phyloP scores from a whole-genome alignment of 2,888 invertebrate genomes.

The Eupithecia subfuscata region DNA sequence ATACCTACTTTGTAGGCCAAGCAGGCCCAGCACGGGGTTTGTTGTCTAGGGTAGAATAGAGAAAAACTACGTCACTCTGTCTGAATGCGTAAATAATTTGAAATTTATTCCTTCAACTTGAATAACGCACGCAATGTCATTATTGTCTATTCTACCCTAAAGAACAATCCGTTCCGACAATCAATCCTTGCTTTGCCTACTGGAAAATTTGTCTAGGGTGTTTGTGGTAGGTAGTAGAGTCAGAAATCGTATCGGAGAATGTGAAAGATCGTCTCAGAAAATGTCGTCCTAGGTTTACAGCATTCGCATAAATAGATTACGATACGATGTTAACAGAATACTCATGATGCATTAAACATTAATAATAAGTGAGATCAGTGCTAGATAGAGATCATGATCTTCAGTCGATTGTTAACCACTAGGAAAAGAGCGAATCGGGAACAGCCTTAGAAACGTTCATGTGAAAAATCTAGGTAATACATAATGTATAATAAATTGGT shows the following conservation, averaged over 20 bases:
- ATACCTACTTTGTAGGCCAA: not conserved
- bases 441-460: conserved; percentile 31
- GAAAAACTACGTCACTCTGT: too few relatives aligned
- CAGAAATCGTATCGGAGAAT: conserved; percentile 7
- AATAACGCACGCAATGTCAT: too few relatives aligned
- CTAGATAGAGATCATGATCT: conserved; percentile 74
- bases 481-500: not conserved
- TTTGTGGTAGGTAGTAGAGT: not conserved
- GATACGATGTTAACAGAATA: conserved; percentile 31
- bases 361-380: conserved; percentile 76
- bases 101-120: too few relatives aligned
- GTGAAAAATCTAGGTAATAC: conserved; percentile 12
- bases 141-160: too few relatives aligned
- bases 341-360: conserved; percentile 50
- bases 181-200: too few relatives aligned
- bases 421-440: conserved; percentile 35
- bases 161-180: too few relatives aligned
- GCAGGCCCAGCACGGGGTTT: too few relatives aligned
- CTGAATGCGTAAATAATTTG: too few relatives aligned
- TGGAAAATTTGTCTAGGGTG: not conserved
- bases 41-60: too few relatives aligned
- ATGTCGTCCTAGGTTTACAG: not conserved
- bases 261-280: not conserved
- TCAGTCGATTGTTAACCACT: conserved; percentile 63
- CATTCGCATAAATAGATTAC: conserved; percentile 17